Evolutionary conservation across 2,113 vertebrate genomes (phyloP), one percentile per base, ranked within the genome.

Genomic region (Chaetura pelagica): DNA sequence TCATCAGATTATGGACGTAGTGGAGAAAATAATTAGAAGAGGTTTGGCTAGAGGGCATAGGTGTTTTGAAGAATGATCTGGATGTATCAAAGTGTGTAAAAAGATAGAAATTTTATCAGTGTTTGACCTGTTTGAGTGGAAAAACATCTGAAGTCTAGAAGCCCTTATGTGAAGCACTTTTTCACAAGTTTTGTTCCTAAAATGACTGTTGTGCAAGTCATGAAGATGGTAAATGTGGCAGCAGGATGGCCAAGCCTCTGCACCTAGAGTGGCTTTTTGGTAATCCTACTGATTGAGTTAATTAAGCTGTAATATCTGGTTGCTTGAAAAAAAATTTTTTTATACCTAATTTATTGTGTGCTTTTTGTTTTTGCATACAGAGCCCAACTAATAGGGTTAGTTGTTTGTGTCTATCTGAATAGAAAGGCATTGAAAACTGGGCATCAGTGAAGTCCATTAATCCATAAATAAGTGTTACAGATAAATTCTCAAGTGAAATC

Each of bases 81-180:
- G 19, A 51, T n/a, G 6, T 69, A 40, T 17, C 13, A 15, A 54
- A 69, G 23, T 46, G 34, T 51, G 2, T 21, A 21, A 19, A 40
- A 52, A 67, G 21, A 21, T 10, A 8, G 0, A 18, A 24, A 6
- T 9, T 64, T 63, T 15, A 44, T 35, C 20, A 24, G 18, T 35
- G 27, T 51, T 18, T 59, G 27, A 40, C n/a, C 32, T 75, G 64
- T 68, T 26, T 22, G 32, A 49, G 52, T 46, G n/a, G 15, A 66
- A 58, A 44, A 66, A 16, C 7, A 19, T 34, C 18, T 1, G 0
- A 24, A 52, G n/a, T 58, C n/a, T 30, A 52, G 35, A 46, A 72
- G n/a, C 12, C 4, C 4, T 26, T n/a, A 18, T 1, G 2, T 34
- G 74, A 46, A 79, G 30, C 1, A 3, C 4, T 67, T 62, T 72